phyloP scores from a whole-genome alignment of 92 coral and sea anemone species.

The Paramuricea clavata region DNA sequence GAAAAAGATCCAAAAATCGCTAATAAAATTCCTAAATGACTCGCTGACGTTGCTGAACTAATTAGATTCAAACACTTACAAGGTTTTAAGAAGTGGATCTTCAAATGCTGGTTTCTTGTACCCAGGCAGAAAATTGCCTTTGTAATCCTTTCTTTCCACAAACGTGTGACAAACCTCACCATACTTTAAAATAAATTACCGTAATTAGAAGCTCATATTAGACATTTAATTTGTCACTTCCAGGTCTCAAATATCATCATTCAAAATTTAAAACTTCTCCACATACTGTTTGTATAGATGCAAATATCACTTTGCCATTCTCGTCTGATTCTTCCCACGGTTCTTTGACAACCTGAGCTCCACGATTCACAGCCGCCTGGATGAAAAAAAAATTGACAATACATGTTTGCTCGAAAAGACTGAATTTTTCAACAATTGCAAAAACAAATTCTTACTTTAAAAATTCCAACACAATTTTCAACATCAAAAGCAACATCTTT shows the following conservation, averaged over 20 bases:
- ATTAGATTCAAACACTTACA: constrained; percentile 63
- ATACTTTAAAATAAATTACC: too few relatives aligned
- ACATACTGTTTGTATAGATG: constrained; percentile 95
- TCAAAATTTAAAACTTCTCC: neutral
- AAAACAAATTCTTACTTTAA: constrained; percentile 74
- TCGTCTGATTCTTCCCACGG: constrained; percentile 99
- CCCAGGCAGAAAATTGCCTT: constrained; percentile 88
- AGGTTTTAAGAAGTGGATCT: constrained; percentile 78
- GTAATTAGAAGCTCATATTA: too few relatives aligned
- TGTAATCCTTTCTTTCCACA: constrained; percentile 81
- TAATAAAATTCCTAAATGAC: too few relatives aligned
- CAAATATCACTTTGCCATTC: constrained; percentile 85
- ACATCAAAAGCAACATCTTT: constrained; percentile 96
- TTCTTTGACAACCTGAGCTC: constrained; percentile 86
- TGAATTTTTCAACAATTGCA: too few relatives aligned
- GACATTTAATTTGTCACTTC: too few relatives aligned
- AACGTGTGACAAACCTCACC: constrained; percentile 97
- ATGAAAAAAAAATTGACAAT: neutral
- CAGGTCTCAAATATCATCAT: too few relatives aligned
- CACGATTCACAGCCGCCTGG: constrained; percentile 85
- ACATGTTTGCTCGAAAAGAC: too few relatives aligned
- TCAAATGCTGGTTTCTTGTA: constrained; percentile 73
- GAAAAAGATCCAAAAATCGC: too few relatives aligned
- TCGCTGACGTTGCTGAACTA: too few relatives aligned
- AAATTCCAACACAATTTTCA: constrained; percentile 88